Percentiles rank a stretch among this genome's conserved stretches.
phyloP scores from a whole-genome alignment of 2,888 invertebrate species.

The Lamellibrachia satsuma region DNA sequence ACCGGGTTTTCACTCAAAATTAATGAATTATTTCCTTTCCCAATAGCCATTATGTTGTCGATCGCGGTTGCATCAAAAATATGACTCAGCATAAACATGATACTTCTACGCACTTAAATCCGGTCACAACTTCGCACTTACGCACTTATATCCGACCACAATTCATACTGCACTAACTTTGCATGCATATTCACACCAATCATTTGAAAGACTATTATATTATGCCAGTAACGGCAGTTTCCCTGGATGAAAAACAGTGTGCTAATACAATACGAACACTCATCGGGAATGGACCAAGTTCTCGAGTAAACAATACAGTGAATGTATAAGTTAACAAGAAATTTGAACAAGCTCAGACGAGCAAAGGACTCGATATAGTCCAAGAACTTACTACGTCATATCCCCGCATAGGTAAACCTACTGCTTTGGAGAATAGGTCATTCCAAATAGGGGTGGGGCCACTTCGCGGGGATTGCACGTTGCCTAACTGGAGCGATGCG shows the following conservation, averaged over 20 bases:
- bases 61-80: not conserved
- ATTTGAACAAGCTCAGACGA: not conserved
- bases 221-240: not conserved
- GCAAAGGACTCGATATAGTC: not conserved
- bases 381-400: not conserved
- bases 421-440: not conserved
- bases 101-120: not conserved
- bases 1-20: not conserved
- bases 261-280: not conserved
- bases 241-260: not conserved
- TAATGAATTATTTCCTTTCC: not conserved
- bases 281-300: not conserved
- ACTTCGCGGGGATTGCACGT: not conserved
- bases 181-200: not conserved
- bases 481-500: not conserved
- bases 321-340: not conserved
- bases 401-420: not conserved
- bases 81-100: not conserved
- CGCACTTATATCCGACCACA: too few species aligned
- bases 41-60: not conserved
- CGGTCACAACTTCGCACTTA: too few species aligned
- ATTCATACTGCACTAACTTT: too few species aligned
- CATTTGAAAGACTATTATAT: not conserved
- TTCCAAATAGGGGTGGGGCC: not conserved
- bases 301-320: not conserved